Evolutionary conservation across 2,888 invertebrate species (phyloP), one percentile per base, ranked within the genome.

Genomic region (Lasioglossum marginatum): DNA sequence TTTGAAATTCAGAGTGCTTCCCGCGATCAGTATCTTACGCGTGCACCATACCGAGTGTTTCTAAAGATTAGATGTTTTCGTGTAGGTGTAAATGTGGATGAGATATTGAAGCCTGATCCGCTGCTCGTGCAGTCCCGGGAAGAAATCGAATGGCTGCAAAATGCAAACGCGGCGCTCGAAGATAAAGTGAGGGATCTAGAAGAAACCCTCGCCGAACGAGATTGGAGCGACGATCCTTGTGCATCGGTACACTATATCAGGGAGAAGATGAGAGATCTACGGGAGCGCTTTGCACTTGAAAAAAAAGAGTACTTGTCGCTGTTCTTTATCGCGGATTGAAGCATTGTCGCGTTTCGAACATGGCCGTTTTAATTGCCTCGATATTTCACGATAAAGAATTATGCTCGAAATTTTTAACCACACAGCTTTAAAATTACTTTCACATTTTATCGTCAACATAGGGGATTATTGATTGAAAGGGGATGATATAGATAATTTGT

Each of bases 91-190:
- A 91, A 93, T 68, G 85, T 89, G 72, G 91, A 93, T 37, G 91
- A 91, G 45, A 89, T 91, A 48, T 84, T 92, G 77, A 91, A 91
- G 83, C 89, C 93, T 1, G 95, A 95, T 89, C 94, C 94, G 0
- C 86, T 94, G 85, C 70, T 94, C 16, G 81, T 90, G 68, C 93
- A 94, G 83, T 93, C 92, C 75, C 93, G 93, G 27, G 91, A 91
- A 63, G 94, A 95, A 87, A 93, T 92, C 81, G 90, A 90, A 81
- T 90, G 91, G 66, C 87, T 95, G 79, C 90, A 93, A 84, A 92
- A 86, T 85, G 88, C 82, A 57, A 94, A 90, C 73, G 93, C 91
- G 34, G 87, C 89, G 52, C 90, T 94, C 40, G 87, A 92, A 79
- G 94, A 95, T 79, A 93, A 92, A 88, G 87, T 93, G 34, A 88